These are phyloP conservation scores for Onychomys torridus DNA, from an alignment of 2,797 vertebrate genomes.

Conservation along the genomic window DNA sequence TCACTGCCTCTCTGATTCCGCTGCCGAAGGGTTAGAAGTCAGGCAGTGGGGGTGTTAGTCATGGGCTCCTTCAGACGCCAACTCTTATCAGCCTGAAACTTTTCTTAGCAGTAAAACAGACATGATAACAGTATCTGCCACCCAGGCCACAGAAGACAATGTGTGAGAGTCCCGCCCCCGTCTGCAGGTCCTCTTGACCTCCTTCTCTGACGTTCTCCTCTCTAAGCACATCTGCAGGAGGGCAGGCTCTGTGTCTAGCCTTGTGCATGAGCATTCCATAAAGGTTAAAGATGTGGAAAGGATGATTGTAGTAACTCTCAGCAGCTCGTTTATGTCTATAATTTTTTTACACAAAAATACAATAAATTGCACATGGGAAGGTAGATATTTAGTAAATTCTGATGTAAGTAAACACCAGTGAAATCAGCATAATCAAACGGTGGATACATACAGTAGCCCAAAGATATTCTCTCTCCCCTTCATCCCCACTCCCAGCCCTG, in stretches of 20 bases:
- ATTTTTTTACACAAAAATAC: not conserved
- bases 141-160: not conserved
- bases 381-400: not conserved
- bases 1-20: not conserved
- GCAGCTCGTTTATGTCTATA: not conserved
- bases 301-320: not conserved
- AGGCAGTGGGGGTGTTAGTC: not conserved
- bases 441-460: not conserved
- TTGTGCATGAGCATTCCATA: not conserved
- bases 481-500: not conserved
- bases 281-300: not conserved
- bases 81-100: not conserved
- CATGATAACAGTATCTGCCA: not conserved
- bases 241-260: not conserved
- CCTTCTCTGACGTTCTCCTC: not conserved
- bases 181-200: not conserved
- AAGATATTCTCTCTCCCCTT: not conserved
- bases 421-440: not conserved
- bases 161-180: not conserved
- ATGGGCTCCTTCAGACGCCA: not conserved
- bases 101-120: not conserved
- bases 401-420: not conserved
- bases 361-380: not conserved
- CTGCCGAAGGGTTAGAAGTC: not conserved
- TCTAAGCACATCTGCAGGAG: not conserved